phyloP scores from a whole-genome alignment of 2,113 vertebrate genomes.

The Poecile atricapillus region DNA sequence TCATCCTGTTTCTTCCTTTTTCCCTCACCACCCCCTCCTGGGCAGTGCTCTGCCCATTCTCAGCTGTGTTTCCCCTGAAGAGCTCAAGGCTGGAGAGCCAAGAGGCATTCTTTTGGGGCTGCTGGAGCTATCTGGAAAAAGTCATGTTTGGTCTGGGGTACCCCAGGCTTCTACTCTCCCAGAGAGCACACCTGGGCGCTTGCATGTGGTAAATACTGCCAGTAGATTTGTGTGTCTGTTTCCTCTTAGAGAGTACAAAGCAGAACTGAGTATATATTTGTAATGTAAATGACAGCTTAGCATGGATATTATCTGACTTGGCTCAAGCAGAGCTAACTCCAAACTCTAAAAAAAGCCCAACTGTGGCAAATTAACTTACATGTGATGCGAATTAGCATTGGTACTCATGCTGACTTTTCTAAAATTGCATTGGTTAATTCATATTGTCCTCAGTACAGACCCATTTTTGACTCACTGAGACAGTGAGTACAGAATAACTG shows the following conservation, averaged over 20 bases:
- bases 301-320: not conserved
- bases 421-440: not conserved
- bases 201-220: not conserved
- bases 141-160: rapidly evolving
- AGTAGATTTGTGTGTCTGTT: not conserved
- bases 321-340: not conserved
- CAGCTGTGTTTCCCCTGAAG: not conserved
- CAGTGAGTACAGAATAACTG: not conserved
- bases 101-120: rapidly evolving
- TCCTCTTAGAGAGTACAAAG: not conserved
- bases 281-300: not conserved
- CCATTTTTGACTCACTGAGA: not conserved
- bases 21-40: rapidly evolving
- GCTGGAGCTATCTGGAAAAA: not conserved
- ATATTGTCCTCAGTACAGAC: not conserved
- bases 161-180: not conserved
- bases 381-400: not conserved
- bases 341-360: not conserved
- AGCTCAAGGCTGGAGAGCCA: not conserved
- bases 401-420: not conserved
- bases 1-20: not conserved
- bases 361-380: not conserved
- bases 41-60: not conserved
- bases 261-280: not conserved
- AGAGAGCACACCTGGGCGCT: not conserved